Conservation (phyloP, 2,888 invertebrate genomes). For the Operophtera brumata region DNA sequence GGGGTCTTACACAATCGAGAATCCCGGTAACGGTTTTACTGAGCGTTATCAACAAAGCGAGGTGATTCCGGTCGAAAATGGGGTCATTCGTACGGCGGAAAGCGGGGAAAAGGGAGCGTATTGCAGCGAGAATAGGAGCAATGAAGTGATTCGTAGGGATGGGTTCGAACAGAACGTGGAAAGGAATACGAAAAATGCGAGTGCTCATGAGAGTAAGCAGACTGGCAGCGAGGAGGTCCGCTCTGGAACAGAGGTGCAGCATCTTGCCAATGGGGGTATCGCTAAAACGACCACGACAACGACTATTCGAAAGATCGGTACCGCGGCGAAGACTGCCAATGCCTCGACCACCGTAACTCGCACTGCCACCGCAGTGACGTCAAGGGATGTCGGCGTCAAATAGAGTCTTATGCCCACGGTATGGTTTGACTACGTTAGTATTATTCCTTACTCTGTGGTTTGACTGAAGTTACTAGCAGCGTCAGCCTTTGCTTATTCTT, state of each 20-base stretch:
- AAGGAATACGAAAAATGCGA: constrained; percentile 55
- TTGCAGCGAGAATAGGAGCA: constrained; percentile 52
- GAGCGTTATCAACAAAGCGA: constrained; percentile 64
- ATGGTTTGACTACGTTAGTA: constrained; percentile 10
- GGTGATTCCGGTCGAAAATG: constrained; percentile 64
- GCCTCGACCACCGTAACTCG: constrained; percentile 59
- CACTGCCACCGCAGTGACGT: constrained; percentile 64
- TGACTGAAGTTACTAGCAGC: constrained; percentile 22
- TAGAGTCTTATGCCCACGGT: constrained; percentile 37
- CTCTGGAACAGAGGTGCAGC: constrained; percentile 63
- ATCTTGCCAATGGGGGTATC: constrained; percentile 65
- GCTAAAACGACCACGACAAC: constrained; percentile 71
- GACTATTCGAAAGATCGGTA: constrained; percentile 65
- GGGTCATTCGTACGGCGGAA: constrained; percentile 52
- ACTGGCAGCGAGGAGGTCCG: constrained; percentile 62
- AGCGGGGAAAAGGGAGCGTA: constrained; percentile 58
- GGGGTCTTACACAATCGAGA: constrained; percentile 73
- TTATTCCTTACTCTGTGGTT: neutral
- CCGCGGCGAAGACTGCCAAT: constrained; percentile 64
- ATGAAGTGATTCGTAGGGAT: constrained; percentile 54
- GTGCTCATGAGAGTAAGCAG: constrained; percentile 61
- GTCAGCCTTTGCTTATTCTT: constrained; percentile 6
- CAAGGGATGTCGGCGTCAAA: constrained; percentile 70
- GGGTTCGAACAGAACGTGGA: constrained; percentile 64
- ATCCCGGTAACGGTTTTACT: constrained; percentile 50